Base-by-base conservation (phyloP, 53 echinoderm and acorn worm genomes). In the Stichopus horrens region DNA sequence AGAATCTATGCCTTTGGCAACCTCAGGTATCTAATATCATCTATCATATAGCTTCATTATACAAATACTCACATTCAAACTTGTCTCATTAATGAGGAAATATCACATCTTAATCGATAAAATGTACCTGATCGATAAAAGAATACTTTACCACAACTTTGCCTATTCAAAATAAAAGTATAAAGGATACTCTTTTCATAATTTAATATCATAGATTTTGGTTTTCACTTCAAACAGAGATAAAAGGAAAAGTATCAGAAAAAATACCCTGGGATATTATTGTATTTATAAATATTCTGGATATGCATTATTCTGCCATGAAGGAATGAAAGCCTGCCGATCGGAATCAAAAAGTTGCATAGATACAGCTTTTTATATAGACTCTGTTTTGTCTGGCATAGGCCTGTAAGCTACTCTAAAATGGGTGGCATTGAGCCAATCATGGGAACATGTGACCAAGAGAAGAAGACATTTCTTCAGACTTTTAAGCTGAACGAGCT, bases 401-500 rank as follows among this genome's bases (percentile, higher is more conserved):
- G 18, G 23, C 94, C 92, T 90, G 52, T 90, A 92, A 5, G 94
- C 94, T 23, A 92, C 92, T 10, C 88, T 89, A 74, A 91, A 94
- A 79, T 94, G 92, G 8, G 92, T 94, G n/a, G 92, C 92, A 83
- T 94, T 94, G 13, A 94, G 87, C 94, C 94, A 94, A 74, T 92
- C 94, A 57, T 90, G 86, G 60, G 89, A 86, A 37, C 92, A 94
- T 14, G 90, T 92, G 6, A 87, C 59, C 16, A 86, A 51, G 22
- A 88, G 75, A 67, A 23, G 57, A 23, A 79, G 73, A 52, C 74
- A 57, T 37, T 84, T 83, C 19, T 67, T 73, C 56, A 51, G 57
- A 54, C 79, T 23, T 22, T 77, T 53, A 58, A 73, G 54, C 78
- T 37, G 86, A 5, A 53, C 53, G 52, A 79, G 66, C 5, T 76